Base-by-base conservation (phyloP, 1,140 invertebrate genomes). In the Aphis gossypii region DNA sequence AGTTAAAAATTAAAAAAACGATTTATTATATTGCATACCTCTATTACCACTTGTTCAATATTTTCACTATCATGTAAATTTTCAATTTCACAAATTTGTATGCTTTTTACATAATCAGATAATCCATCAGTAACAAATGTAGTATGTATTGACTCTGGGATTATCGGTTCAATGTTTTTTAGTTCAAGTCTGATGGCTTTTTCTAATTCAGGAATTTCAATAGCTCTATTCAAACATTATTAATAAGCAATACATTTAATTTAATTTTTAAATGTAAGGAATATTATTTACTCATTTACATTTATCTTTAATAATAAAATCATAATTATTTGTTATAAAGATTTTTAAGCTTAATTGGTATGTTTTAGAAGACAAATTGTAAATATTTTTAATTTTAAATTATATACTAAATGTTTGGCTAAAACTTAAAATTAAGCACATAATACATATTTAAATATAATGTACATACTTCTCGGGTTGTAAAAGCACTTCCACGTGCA, bases 401-500 rank as follows among this genome's bases (percentile, higher is more conserved):
- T 25, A 6, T 30, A 25, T 86, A 86, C 25, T 30, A 86, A 7
- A 84, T 35, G 18, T 48, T 48, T 51, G 14, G 44, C 1, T 2
- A 51, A 48, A 2, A 84, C 23, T 84, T 84, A 84, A 30, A 41
- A 41, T 20, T 38, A 7, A 23, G 35, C 4, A 56, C 21, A 35
- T 38, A 23, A 21, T 54, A 35, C 1, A 54, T 30, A 88, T 44
- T 35, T n/a, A 44, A 51, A 54, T 88, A 89, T 5, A 56, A 76
- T 76, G 14, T 76, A 76, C 94, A 38, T 94, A 94, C 94, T 90
- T 94, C 41, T 90, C 89, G 35, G 48, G 20, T 76, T 93, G 82
- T 56, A 91, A 30, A 25, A 94, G 54, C n/a, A 94, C 93, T 51
- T 94, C 94, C 35, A 94, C 93, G n/a, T 94, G 93, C 38, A 94